Base-by-base conservation (phyloP, 2,888 invertebrate species). In the Napeogenes sylphis region DNA sequence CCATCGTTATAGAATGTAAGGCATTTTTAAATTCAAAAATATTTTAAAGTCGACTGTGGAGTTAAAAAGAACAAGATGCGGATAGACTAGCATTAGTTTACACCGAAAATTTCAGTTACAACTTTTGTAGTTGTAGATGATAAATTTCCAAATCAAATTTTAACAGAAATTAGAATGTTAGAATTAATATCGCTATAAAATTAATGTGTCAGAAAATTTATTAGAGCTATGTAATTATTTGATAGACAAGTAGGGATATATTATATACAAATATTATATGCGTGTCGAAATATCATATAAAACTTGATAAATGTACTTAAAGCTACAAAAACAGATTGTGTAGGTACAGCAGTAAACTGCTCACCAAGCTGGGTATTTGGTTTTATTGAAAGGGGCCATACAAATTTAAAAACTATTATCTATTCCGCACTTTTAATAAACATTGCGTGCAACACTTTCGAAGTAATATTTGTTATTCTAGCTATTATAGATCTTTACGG, bases 1-100 rank as follows among this genome's bases (percentile, higher is more conserved):
- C 89, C 90, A 90, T 90, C 81, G 73, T 85, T 84, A 83, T 88
- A 87, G 85, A 73, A 69, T 80, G 80, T 87, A 90, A 85, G 87
- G 78, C 77, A 83, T 81, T 71, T 83, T 83, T 77, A 73, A 82
- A 85, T 83, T 85, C 72, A 86, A 88, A 87, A 90, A 88, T 87
- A 87, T 87, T 80, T 83, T 80, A 77, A 14, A 59, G 21, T 38
- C 45, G 45, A 56, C 56, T 45, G 59, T 59, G 63, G 60, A 55
- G 62, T 68, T 68, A 55, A 61, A 46, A 55, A 66, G 58, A 54
- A 61, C 54, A 66, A 61, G 56, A 61, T 56, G 45, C 47, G 14
- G 30, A 51, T 30, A 5, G 51, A 51, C 21, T 62, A 64, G 53
- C 57, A 62, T 67, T 67, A 67, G 67, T 57, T 55, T 30, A 53